Base-by-base conservation (phyloP, 1,140 invertebrate genomes). In the Idris sp. region DNA sequence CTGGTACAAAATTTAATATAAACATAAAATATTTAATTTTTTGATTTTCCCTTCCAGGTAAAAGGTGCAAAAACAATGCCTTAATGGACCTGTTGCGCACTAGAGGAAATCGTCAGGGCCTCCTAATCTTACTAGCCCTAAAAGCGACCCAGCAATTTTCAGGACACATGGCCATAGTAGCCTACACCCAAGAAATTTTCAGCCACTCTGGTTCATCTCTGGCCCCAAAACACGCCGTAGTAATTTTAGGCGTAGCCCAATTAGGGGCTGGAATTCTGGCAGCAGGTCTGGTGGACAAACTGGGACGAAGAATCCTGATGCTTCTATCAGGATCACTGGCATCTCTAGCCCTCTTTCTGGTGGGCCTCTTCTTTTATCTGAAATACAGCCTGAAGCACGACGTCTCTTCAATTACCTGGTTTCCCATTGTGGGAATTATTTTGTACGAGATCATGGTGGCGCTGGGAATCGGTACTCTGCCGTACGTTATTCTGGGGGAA, bases 121-220 rank as follows among this genome's bases (percentile, higher is more conserved):
- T 95, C 0, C 82, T 91, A n/a, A 92, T 94, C 38, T 87, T 91
- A 13, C 73, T 93, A 16, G 89, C 90, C 10, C 85, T 94, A 46
- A 92, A 93, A 81, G 88, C 91, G 0, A 91, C 93, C 2, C 93
- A 95, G 79, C 92, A 94, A 76, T 90, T 94, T 36, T 93, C 91
- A 22, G 92, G 93, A 0, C 93, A 93, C 43, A 93, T 93, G 69
- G 93, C 92, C 1, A 89, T 95, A 15, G 92, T 93, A 65, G 91
- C 93, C 14, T 94, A 94, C 79, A 89, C 92, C 0, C 91, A 93
- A 46, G 89, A 91, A 51, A 94, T 95, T 77, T 93, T 95, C 77
- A 88, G 91, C 14, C 88, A 90, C 26, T 90, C 93, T 14, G 91
- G 91, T 31, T 89, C 88, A 2, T 81, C 84, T 0, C 59, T 91